These are phyloP conservation scores for Brachionus plicatilis DNA, from an alignment of 1,140 invertebrate species.

Conservation along the genomic window DNA sequence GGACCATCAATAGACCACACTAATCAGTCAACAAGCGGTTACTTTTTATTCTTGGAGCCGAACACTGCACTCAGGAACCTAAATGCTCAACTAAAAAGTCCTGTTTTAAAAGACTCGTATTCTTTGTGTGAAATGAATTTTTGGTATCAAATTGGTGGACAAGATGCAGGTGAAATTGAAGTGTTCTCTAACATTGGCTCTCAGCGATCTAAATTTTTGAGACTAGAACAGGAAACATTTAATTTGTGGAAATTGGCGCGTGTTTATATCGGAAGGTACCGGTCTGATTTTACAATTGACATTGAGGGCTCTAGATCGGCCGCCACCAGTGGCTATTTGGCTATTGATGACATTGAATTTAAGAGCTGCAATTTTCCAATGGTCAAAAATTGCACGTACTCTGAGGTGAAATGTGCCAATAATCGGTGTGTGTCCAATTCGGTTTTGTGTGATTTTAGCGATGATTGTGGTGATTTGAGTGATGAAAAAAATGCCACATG, in stretches of 20 bases:
- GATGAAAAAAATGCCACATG: constrained; percentile 48
- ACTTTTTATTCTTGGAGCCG: constrained; percentile 42
- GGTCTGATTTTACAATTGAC: background rate
- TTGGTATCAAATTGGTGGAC: constrained; percentile 45
- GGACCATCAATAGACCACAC: constrained; percentile 44
- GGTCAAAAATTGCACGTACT: constrained; percentile 42
- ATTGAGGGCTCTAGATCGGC: background rate
- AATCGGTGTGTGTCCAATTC: background rate
- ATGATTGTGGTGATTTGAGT: constrained; percentile 53
- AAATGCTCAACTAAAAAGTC: constrained; percentile 39
- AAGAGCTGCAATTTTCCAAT: constrained; percentile 38
- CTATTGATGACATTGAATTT: constrained; percentile 53
- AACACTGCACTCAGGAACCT: background rate
- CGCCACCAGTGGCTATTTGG: constrained; percentile 46
- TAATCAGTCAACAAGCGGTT: constrained; percentile 38
- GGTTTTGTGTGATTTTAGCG: constrained; percentile 39
- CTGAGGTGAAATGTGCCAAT: constrained; percentile 46
- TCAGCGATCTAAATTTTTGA: constrained; percentile 22
- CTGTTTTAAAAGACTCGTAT: constrained; percentile 35
- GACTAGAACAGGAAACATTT: constrained; percentile 41
- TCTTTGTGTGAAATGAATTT: constrained; percentile 41
- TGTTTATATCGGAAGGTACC: constrained; percentile 43
- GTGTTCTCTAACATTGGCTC: constrained; percentile 41
- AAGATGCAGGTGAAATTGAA: constrained; percentile 44
- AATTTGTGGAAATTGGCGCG: constrained; percentile 47